Percentiles rank a stretch among this genome's conserved stretches.
Evolutionary conservation across 2,113 vertebrate genomes (phyloP).

Genomic region (Pithys albifrons): DNA sequence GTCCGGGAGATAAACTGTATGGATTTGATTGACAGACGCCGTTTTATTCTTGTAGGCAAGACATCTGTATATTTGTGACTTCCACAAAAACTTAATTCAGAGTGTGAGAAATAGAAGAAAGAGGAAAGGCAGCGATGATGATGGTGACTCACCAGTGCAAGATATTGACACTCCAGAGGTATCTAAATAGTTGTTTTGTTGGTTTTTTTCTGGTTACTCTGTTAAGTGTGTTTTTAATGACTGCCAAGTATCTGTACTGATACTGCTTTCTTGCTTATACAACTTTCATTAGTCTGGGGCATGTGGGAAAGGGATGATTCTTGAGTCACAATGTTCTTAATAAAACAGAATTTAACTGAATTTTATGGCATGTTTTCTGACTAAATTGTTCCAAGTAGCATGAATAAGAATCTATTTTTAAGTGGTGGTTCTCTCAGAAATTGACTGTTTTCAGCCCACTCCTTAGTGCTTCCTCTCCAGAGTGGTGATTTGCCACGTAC

Average conservation of each 20-base stretch:
- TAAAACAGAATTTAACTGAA: background rate
- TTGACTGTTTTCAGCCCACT: background rate
- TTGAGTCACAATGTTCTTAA: background rate
- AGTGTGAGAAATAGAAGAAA: constrained; percentile 84
- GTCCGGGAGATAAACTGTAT: rapidly evolving
- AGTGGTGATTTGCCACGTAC: background rate
- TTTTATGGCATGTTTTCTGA: background rate
- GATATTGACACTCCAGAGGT: constrained; percentile 84
- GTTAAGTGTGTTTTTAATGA: background rate
- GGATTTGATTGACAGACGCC: background rate
- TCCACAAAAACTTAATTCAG: constrained; percentile 86
- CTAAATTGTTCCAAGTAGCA: background rate
- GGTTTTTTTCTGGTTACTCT: background rate
- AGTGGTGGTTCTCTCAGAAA: background rate
- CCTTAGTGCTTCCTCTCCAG: background rate
- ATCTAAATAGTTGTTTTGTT: background rate
- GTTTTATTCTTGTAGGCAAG: constrained; percentile 74
- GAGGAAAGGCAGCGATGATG: constrained; percentile 85
- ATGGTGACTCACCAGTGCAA: constrained; percentile 83
- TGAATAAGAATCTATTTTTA: background rate
- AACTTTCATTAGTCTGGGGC: background rate
- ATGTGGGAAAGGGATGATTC: background rate
- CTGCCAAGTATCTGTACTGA: rapidly evolving
- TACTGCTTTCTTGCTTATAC: background rate
- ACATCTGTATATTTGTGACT: constrained; percentile 85